phyloP scores from a whole-genome alignment of 2,113 vertebrate genomes.

The Pelodiscus sinensis region DNA sequence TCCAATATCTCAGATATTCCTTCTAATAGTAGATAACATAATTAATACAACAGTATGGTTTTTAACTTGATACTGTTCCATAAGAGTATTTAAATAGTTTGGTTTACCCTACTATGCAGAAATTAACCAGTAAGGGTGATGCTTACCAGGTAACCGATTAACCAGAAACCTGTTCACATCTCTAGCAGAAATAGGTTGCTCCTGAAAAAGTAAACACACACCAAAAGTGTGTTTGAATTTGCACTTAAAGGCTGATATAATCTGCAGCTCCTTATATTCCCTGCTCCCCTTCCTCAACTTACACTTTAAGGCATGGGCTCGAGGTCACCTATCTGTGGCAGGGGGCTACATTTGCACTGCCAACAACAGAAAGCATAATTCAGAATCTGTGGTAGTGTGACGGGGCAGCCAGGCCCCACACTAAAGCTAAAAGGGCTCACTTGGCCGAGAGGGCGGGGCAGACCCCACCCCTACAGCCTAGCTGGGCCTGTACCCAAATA shows the following conservation, averaged over 20 bases:
- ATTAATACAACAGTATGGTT: not conserved
- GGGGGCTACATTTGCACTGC: not conserved
- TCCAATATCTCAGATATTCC: not conserved
- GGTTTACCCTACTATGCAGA: not conserved
- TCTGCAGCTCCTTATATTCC: not conserved
- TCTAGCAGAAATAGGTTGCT: not conserved
- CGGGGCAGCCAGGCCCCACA: no score
- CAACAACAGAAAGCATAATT: not conserved
- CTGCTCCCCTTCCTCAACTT: no score
- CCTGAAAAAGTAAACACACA: not conserved
- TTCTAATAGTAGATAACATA: not conserved
- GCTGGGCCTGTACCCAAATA: no score
- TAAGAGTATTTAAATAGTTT: not conserved
- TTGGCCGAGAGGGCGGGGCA: no score
- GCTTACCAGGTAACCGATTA: no score
- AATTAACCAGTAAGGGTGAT: no score
- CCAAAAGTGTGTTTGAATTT: not conserved
- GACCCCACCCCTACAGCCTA: no score
- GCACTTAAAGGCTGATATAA: not conserved
- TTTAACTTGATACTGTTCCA: not conserved
- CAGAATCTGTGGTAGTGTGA: not conserved
- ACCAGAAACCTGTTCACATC: no score
- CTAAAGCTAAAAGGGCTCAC: no score
- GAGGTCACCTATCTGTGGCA: not conserved
- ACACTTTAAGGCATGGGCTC: not conserved